A percentile compares a stretch with the other conserved stretches of the same genome.
Evolutionary conservation across 2,797 vertebrate genomes (phyloP).

Genomic region (Salarias fasciatus): DNA sequence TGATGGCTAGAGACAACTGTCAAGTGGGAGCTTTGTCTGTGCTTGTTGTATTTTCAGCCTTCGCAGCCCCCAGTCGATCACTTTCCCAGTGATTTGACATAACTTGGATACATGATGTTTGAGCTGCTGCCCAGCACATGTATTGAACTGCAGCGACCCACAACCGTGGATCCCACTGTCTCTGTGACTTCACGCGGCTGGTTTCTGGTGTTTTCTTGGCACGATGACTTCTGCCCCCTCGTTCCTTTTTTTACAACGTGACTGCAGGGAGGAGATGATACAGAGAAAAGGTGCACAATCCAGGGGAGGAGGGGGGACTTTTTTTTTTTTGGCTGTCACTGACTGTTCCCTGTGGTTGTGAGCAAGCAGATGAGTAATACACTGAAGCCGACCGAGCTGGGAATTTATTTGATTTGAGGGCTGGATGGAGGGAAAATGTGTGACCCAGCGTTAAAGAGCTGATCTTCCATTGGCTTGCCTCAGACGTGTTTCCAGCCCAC

Average conservation of each 20-base stretch:
- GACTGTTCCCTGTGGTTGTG: conserved; percentile 25
- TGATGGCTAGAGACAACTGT: neutral
- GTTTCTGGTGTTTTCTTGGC: neutral
- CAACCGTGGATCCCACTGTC: neutral
- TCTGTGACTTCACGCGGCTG: neutral
- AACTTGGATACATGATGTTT: neutral
- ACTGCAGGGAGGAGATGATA: conserved; percentile 20
- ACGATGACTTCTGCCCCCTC: neutral
- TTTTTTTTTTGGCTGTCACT: conserved; percentile 24
- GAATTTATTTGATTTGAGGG: conserved; percentile 63
- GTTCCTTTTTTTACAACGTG: neutral
- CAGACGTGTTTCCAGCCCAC: conserved; percentile 56
- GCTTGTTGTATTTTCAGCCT: neutral
- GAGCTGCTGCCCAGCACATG: neutral
- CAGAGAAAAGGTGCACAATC: conserved; percentile 17
- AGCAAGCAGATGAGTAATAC: conserved; percentile 54
- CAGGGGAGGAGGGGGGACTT: conserved; percentile 8
- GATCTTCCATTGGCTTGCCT: conserved; percentile 56
- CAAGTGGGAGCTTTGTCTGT: neutral
- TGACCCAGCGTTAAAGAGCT: conserved; percentile 47
- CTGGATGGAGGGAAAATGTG: conserved; percentile 44
- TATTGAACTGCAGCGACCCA: conserved; percentile 4
- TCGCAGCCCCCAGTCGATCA: neutral
- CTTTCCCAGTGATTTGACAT: conserved; percentile 2
- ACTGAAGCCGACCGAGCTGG: conserved; percentile 50